Percentiles rank a stretch among this genome's conserved stretches.
Evolutionary conservation across 2,113 vertebrate genomes (phyloP).

Genomic region (Bostrychus sinensis): DNA sequence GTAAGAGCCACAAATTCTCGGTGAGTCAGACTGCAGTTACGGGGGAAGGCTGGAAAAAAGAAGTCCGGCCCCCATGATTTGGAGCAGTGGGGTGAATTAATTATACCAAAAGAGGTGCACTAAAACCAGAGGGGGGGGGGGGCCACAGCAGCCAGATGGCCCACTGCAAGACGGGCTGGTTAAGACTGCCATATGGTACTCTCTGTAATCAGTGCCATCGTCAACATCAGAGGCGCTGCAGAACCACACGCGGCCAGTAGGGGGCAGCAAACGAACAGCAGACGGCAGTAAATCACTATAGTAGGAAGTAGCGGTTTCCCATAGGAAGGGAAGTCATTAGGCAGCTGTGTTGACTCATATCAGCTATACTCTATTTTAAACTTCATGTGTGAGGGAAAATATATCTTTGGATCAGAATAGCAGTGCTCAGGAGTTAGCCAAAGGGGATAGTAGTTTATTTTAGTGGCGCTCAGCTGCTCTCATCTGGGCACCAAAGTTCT

Average conservation of each 20-base stretch:
- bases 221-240: conserved; percentile 29
- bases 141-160: conserved; percentile 61
- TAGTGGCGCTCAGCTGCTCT: background rate
- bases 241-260: conserved; percentile 48
- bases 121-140: conserved; percentile 31
- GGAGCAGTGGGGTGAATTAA: conserved; percentile 43
- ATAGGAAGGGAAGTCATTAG: conserved; percentile 17
- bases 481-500: background rate
- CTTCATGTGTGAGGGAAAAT: conserved; percentile 11
- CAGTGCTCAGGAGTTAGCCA: background rate
- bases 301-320: conserved; percentile 35
- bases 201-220: conserved; percentile 48
- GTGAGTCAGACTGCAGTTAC: conserved; percentile 20
- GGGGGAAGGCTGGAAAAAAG: background rate
- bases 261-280: conserved; percentile 34
- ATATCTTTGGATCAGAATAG: background rate
- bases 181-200: conserved; percentile 65
- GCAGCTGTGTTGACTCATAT: conserved; percentile 43
- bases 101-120: conserved; percentile 38
- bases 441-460: background rate
- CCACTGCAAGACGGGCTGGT: conserved; percentile 39
- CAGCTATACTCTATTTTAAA: conserved; percentile 32
- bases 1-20: conserved; percentile 1
- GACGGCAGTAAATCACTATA: background rate
- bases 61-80: conserved; percentile 2